Evolutionary conservation across 2,888 invertebrate species (phyloP).

Genomic region (Aethes cnicana): DNA sequence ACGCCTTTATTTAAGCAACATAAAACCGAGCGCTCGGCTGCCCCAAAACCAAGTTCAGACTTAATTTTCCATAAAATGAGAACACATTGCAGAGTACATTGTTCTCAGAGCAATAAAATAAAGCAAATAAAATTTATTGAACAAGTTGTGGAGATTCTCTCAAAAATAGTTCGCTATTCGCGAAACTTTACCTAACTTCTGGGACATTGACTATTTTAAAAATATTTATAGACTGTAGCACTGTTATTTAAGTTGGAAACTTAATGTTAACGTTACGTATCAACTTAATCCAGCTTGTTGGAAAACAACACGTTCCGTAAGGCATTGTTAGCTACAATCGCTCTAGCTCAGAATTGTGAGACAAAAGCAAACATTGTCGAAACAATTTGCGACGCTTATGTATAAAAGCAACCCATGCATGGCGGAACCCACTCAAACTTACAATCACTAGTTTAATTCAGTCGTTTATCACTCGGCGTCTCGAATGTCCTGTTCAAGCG

Average conservation of each 20-base stretch:
- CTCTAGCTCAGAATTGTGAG: conserved; percentile 1
- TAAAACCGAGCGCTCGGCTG: background rate
- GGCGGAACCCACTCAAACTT: conserved; percentile 37
- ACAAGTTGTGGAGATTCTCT: conserved; percentile 5
- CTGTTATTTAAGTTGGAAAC: conserved; percentile 8
- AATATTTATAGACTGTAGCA: conserved; percentile 15
- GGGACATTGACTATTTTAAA: conserved; percentile 1
- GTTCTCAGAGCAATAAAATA: conserved; percentile 1
- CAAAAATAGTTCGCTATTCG: no score
- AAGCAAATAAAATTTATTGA: conserved; percentile 6
- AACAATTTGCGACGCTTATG: conserved; percentile 9
- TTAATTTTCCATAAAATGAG: background rate
- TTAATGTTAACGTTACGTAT: background rate
- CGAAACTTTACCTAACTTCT: conserved; percentile 1
- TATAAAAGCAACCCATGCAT: conserved; percentile 16
- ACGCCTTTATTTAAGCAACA: conserved; percentile 2
- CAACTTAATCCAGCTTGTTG: background rate
- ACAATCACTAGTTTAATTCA: conserved; percentile 70
- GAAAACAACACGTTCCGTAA: conserved; percentile 1
- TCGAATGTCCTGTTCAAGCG: conserved; percentile 70
- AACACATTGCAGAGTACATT: background rate
- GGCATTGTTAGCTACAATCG: no score
- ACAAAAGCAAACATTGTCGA: conserved; percentile 11
- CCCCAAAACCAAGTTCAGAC: background rate
- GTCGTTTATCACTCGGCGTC: conserved; percentile 79